Base-by-base conservation (phyloP, 1,140 invertebrate genomes). In the Portunus trituberculatus region DNA sequence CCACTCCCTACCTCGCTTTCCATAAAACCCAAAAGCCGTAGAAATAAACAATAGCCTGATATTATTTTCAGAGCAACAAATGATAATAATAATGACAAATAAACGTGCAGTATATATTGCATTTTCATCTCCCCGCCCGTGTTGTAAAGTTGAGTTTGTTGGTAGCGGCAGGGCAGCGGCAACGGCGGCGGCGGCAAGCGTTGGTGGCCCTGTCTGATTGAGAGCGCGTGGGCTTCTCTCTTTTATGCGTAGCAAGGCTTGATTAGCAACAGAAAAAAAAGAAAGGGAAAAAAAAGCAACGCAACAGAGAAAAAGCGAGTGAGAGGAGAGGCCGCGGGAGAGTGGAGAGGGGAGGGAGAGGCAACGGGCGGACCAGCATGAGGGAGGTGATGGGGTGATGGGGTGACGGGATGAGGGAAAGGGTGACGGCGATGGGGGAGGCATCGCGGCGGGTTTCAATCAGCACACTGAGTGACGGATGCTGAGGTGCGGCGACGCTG, bases 201-300 rank as follows among this genome's bases (percentile, higher is more conserved):
- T 91, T 91, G 89, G 89, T 59, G 59, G 28, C 59, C n/a, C 59
- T 91, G 90, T 4, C 52, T 91, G 90, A 91, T 67, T 32, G 90
- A 89, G 39, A 89, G 87, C 8, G 87, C 59, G 52, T 20, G 59
- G 90, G 52, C 52, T 32, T 76, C 52, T 28, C 87, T 46, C 87
- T 28, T 25, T 91, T 91, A 59, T 91, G 46, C 90, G 31, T 6
- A 32, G 90, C 90, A 91, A 91, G 90, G 52, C 52, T 76, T 91
- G 90, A 91, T 91, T 91, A 91, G 90, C 90, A 91, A 91, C 90
- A 76, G 48, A 89, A 89, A 89, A 89, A 46, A 89, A 89, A 39
- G 45, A 46, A 89, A 89, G 25, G 45, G 45, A 46, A 76, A 76
- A 91, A 76, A 76, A 91, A 91, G 39, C 29, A 76, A 89, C 39